Evolutionary conservation across 1,140 invertebrate genomes (phyloP).

Genomic region (Drosophila equinoxialis): DNA sequence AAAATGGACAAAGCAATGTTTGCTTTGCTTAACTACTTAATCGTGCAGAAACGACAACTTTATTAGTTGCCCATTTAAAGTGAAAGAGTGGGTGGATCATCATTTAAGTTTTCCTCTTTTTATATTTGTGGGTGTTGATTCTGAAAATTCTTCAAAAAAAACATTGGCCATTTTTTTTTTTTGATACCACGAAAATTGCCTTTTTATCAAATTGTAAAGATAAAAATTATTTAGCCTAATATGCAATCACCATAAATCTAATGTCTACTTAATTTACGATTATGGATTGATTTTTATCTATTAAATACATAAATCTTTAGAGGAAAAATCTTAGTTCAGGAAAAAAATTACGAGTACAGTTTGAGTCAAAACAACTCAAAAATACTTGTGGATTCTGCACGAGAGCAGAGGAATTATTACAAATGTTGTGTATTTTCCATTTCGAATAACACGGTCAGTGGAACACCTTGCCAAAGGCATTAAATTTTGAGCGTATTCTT

Average conservation of each 20-base stretch:
- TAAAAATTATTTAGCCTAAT: too few species aligned
- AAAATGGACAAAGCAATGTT: slow-evolving; percentile 31
- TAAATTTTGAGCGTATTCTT: slow-evolving; percentile 43
- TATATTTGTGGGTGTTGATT: too few species aligned
- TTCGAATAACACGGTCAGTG: slow-evolving; percentile 55
- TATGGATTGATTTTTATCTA: too few species aligned
- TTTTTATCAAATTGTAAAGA: too few species aligned
- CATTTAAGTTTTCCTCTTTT: background rate
- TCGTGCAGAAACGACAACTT: slow-evolving; percentile 76
- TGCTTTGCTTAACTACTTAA: slow-evolving; percentile 70
- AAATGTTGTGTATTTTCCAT: slow-evolving; percentile 32
- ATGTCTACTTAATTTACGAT: too few species aligned
- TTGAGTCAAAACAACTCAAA: slow-evolving; percentile 21
- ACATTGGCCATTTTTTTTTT: too few species aligned
- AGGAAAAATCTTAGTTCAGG: slow-evolving; percentile 7
- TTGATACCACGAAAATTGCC: too few species aligned
- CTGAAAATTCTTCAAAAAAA: too few species aligned
- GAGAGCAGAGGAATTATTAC: slow-evolving; percentile 27
- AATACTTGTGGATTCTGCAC: slow-evolving; percentile 1
- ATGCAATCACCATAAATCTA: too few species aligned
- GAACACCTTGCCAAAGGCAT: slow-evolving; percentile 75
- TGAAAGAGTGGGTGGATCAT: slow-evolving; percentile 18
- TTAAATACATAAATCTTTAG: too few species aligned
- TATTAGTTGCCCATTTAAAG: slow-evolving; percentile 52
- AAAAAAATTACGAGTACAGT: slow-evolving; percentile 26